Evolutionary conservation across 2,113 vertebrate species (phyloP), one percentile per base, ranked within the genome.

Genomic region (Dunckerocampus dactyliophorus): DNA sequence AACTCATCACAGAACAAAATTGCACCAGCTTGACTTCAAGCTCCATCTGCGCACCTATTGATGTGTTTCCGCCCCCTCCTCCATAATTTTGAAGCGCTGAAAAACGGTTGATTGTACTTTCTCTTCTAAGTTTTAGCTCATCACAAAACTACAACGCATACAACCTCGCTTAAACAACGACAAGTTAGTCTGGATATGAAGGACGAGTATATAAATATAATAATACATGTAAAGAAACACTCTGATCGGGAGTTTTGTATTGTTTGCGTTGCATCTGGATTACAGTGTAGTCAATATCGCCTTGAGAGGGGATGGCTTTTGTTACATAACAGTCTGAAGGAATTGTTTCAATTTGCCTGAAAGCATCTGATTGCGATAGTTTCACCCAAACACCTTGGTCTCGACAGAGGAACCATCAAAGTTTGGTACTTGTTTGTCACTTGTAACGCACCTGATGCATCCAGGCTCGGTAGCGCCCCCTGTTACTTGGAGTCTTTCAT

Each of bases 401-500:
- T 49, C 37, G 49, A 56, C 6, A 22, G 8, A 13, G 37, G 54
- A 59, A 47, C 12, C 43, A 53, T 59, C 12, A 43, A 14, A n/a
- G 51, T 48, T 9, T 45, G 47, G 57, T 55, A 3, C 39, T 63
- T 66, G 53, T 6, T 67, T 17, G 51, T 42, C 64, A 51, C 68
- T 59, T 69, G n/a, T n/a, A n/a, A n/a, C n/a, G n/a, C n/a, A n/a
- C n/a, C n/a, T n/a, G n/a, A n/a, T n/a, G n/a, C n/a, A n/a, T n/a
- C n/a, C n/a, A n/a, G 48, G 47, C 24, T n/a, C 46, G 62, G 22
- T 70, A 47, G 46, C 67, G 63, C 70, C 59, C 14, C 12, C 34
- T 67, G 61, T 53, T 39, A 24, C 72, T 72, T 73, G 62, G 28
- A 72, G 73, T 43, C 59, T 72, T 77, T 79, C 65, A 56, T 71